These are phyloP conservation scores for Clavelina lepadiformis DNA, from an alignment of 23 tunicate species.

Conservation along the genomic window DNA sequence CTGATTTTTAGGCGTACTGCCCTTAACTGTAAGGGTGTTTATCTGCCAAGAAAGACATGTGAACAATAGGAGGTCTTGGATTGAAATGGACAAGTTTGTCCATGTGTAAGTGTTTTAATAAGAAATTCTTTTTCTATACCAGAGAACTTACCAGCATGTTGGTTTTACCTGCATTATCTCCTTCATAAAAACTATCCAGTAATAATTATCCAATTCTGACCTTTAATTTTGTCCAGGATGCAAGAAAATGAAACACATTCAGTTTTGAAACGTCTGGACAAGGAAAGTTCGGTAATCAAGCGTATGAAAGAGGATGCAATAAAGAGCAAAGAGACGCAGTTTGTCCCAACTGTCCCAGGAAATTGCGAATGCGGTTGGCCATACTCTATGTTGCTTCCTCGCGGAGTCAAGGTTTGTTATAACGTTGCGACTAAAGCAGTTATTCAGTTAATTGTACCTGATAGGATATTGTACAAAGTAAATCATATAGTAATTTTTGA, in stretches of 20 bases:
- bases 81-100: constrained; percentile 77
- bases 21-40: constrained; percentile 41
- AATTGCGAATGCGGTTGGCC: constrained; percentile 85
- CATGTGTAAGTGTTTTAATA: constrained; percentile 21
- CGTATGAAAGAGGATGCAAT: constrained; percentile 13
- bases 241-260: constrained; percentile 11
- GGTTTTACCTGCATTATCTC: not conserved
- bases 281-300: constrained; percentile 52
- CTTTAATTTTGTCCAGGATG: constrained; percentile 8
- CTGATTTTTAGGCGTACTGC: constrained; percentile 15
- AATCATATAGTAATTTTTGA: too few species aligned
- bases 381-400: constrained; percentile 51
- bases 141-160: not conserved
- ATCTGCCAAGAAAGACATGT: constrained; percentile 41
- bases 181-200: not conserved
- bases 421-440: too few species aligned
- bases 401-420: constrained; percentile 36
- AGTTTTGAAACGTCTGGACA: constrained; percentile 33
- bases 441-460: too few species aligned
- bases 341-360: constrained; percentile 11
- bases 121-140: too few species aligned
- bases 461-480: too few species aligned
- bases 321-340: constrained; percentile 17
- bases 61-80: constrained; percentile 43
- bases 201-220: not conserved